Base-by-base conservation (phyloP, 2,888 invertebrate genomes). In the Hemithea aestivaria region DNA sequence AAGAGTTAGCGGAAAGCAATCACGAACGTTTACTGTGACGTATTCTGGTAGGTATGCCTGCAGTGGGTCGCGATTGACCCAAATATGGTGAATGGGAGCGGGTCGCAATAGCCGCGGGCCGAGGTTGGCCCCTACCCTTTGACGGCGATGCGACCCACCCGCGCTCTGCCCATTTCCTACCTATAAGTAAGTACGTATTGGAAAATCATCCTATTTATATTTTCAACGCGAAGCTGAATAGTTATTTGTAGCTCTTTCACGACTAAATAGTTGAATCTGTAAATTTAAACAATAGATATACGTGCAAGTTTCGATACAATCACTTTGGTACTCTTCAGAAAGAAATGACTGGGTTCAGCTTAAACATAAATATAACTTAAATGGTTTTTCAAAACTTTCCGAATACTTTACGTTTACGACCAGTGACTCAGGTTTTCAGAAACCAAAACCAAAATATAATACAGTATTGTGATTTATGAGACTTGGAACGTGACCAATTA, bases 11-110 rank as follows among this genome's bases (percentile, higher is more conserved):
- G 42, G 39, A 48, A 48, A 51, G 40, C 41, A 52, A 45, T 46
- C 48, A 9, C 30, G 7, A 36, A 40, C 46, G 51, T 48, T 51
- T 48, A 49, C 45, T 37, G 35, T 53, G 40, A 42, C 40, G 30
- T 48, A 49, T 43, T 35, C 43, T 42, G 40, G 42, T 53, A 44
- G 40, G 42, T 53, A 44, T 26, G 35, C 35, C 22, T 43, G 46
- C 42, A 40, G 36, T 53, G 51, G 40, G 48, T 40, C 46, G 60
- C 61, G 63, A 71, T 68, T 73, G 77, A 76, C 75, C 74, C 57
- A 70, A 69, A 75, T 74, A 56, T 53, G 51, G 40, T 61, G 60
- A 68, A 71, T 62, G 56, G 56, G 43, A 46, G 52, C 45, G 52
- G 48, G 53, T 42, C 44, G 48, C 51, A 45, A 53, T 40, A 45